Evolutionary conservation across 2,888 invertebrate genomes (phyloP), one percentile per base, ranked within the genome.

Genomic region (Caenorhabditis panamensis): DNA sequence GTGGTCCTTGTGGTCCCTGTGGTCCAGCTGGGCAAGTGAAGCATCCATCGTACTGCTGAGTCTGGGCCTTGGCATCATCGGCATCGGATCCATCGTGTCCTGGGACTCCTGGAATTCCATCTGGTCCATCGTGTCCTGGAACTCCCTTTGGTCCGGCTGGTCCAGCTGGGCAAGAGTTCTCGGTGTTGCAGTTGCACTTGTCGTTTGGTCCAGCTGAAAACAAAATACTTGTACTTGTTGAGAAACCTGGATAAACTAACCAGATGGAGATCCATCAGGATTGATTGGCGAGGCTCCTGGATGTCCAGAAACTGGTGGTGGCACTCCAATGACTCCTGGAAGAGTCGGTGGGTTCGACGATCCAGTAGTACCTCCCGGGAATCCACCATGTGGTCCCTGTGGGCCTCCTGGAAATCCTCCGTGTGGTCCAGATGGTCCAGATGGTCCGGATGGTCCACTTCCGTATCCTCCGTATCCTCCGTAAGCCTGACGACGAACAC

Each of bases 1-100:
- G 67, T 28, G 83, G 83, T 73, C 86, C 86, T 63, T 82, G 86
- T 28, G 82, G 79, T 81, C 87, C 87, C 31, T 84, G 82, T 22
- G 82, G 84, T 2, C 86, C 87, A 67, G 82, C 82, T 49, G 88
- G 88, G 75, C 89, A 89, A 36, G 82, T 84, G 84, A 88, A 89
- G 82, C 88, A 88, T 16, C 89, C 89, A 53, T 77, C 78, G 8
- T 86, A 68, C 36, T 84, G 84, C 58, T 72, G 80, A 67, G 87
- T n/a, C 85, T 67, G 41, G 88, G 88, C 86, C 67, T 82, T 79
- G 41, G 87, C 79, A 56, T 88, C 86, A 20, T 86, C 85, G 24
- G 86, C 87, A 28, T 88, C 84, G 49, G 77, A 77, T 54, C 88
- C 89, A 61, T 88, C 87, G 44, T 81, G 68, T 56, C 86, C 88